These are phyloP conservation scores for Scelioninae gen. 2 DNA, from an alignment of 2,888 invertebrate genomes.

Conservation along the genomic window DNA sequence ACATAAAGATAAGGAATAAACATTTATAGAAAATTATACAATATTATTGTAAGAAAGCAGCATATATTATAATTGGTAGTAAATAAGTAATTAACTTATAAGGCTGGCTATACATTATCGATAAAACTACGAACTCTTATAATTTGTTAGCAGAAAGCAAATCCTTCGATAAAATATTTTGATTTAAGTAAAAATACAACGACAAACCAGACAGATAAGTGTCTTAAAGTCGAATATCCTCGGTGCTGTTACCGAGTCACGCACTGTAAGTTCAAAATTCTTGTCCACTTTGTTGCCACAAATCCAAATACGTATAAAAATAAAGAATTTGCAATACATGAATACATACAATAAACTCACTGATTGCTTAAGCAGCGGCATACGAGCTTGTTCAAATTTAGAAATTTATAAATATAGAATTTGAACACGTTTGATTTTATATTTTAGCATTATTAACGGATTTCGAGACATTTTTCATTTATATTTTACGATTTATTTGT, in stretches of 20 bases:
- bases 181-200: slow-evolving; percentile 25
- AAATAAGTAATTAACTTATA: too few relatives aligned
- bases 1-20: too few relatives aligned
- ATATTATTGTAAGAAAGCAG: too few relatives aligned
- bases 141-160: too few relatives aligned
- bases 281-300: slow-evolving; percentile 5
- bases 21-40: too few relatives aligned
- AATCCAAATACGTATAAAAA: slow-evolving; percentile 28
- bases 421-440: slow-evolving; percentile 21
- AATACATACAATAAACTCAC: neutral
- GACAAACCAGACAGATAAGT: slow-evolving; percentile 29
- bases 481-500: slow-evolving; percentile 11
- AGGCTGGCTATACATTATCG: too few relatives aligned
- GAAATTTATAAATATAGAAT: slow-evolving; percentile 11
- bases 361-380: slow-evolving; percentile 17
- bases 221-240: slow-evolving; percentile 41
- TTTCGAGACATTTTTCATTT: slow-evolving; percentile 30
- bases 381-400: slow-evolving; percentile 8
- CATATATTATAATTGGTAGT: too few relatives aligned
- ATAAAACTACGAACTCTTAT: too few relatives aligned
- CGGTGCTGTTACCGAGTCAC: slow-evolving; percentile 35
- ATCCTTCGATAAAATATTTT: slow-evolving; percentile 18
- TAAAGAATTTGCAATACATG: slow-evolving; percentile 31
- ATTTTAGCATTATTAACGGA: slow-evolving; percentile 13
- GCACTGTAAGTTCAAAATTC: slow-evolving; percentile 37